Conservation (phyloP, 2,797 vertebrate genomes). For the Alosa sapidissima region DNA sequence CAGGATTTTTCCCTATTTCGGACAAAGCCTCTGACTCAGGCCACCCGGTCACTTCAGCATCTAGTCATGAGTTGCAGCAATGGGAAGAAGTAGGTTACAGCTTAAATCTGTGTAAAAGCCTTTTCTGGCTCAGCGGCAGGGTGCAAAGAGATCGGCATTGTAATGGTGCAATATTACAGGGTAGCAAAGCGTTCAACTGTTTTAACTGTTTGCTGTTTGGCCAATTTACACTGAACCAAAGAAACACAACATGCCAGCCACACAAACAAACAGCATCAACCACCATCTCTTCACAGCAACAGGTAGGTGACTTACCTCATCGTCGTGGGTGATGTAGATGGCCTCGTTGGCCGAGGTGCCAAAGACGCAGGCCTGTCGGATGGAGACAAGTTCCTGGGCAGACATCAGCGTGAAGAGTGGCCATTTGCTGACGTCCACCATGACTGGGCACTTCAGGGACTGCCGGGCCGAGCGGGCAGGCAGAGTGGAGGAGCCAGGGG, state of each 20-base stretch:
- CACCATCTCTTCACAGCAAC: not conserved
- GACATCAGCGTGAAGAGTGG: slow-evolving; percentile 91
- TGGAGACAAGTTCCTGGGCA: slow-evolving; percentile 80
- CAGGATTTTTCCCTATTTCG: no score
- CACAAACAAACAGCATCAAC: not conserved
- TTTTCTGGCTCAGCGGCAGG: not conserved
- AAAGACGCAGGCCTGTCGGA: slow-evolving; percentile 89
- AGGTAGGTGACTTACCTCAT: slow-evolving; percentile 80
- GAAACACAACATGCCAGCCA: not conserved
- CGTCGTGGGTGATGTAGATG: slow-evolving; percentile 83
- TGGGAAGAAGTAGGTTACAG: not conserved
- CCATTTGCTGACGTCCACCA: slow-evolving; percentile 96
- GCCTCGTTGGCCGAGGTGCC: slow-evolving; percentile 92
- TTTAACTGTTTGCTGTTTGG: not conserved
- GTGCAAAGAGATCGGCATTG: not conserved
- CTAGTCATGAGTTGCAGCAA: not conserved
- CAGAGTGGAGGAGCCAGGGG: not conserved
- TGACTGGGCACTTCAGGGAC: slow-evolving; percentile 60
- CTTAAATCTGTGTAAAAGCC: not conserved
- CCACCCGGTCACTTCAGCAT: not conserved
- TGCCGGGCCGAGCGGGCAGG: slow-evolving; percentile 1
- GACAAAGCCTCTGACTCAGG: not conserved
- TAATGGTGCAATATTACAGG: not conserved
- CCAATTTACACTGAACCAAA: not conserved
- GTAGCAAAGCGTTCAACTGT: not conserved